Evolutionary conservation across 2,113 vertebrate species (phyloP).

Genomic region (Axis porcinus): DNA sequence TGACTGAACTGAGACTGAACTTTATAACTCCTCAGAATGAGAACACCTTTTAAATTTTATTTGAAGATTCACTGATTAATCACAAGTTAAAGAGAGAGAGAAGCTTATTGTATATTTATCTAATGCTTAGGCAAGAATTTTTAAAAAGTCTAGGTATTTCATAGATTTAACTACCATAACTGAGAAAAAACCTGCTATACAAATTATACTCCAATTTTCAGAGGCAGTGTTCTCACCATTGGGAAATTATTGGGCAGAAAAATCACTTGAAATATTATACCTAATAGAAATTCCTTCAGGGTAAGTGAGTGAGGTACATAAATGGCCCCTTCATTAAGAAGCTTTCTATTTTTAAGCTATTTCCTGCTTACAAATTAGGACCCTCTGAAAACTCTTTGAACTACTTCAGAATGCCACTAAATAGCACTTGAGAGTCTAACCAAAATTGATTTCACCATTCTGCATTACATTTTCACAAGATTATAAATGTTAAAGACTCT

Average conservation of each 20-base stretch:
- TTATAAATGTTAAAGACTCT: background rate
- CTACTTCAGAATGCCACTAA: background rate
- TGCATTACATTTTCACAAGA: background rate
- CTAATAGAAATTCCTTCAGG: background rate
- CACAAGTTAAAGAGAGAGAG: background rate
- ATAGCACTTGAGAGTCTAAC: background rate
- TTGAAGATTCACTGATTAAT: background rate
- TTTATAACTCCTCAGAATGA: background rate
- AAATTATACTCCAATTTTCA: background rate
- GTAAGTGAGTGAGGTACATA: background rate
- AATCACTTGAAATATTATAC: background rate
- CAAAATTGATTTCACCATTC: background rate
- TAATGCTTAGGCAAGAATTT: background rate
- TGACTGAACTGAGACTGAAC: background rate
- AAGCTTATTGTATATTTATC: background rate
- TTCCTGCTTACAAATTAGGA: background rate
- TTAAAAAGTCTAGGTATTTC: background rate
- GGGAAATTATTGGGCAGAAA: background rate
- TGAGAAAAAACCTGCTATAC: background rate
- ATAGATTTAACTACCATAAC: background rate
- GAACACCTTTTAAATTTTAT: background rate
- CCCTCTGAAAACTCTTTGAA: background rate
- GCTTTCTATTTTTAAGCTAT: background rate
- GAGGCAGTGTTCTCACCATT: background rate
- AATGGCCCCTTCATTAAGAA: background rate